Conservation (phyloP, 2,113 vertebrate species). For the Dipodomys merriami region DNA sequence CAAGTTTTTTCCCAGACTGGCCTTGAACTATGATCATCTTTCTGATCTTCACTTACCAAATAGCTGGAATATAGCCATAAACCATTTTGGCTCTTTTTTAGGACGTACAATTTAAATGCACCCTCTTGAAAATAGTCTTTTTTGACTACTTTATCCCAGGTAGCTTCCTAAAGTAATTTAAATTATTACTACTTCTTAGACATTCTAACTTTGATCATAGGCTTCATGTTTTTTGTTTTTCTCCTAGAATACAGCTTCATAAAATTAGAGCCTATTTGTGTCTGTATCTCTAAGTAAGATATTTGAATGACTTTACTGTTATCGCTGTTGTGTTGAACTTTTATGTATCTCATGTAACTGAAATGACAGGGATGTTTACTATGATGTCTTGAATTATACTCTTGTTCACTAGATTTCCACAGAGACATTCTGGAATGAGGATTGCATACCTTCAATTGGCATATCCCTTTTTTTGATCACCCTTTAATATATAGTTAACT, state of each 20-base stretch:
- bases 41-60: not conserved
- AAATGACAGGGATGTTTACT: not conserved
- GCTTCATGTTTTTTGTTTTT: not conserved
- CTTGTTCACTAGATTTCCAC: not conserved
- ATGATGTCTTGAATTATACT: not conserved
- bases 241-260: not conserved
- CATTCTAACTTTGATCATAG: too few species aligned
- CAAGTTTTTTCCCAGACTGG: too few species aligned
- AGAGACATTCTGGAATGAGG: not conserved
- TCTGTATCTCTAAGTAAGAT: not conserved
- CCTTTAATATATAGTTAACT: not conserved
- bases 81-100: too few species aligned
- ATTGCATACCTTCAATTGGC: not conserved
- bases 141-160: not conserved
- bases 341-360: not conserved
- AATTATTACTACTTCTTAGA: not conserved
- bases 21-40: too few species aligned
- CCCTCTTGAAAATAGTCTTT: conserved; percentile 14
- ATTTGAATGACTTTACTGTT: not conserved
- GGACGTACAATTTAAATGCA: not conserved
- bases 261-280: not conserved
- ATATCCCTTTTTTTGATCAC: not conserved
- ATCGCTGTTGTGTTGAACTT: not conserved
- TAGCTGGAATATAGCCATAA: too few species aligned
- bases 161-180: not conserved